These are phyloP conservation scores for Aphyosemion australe DNA, from an alignment of 2,113 vertebrate species.

Conservation along the genomic window DNA sequence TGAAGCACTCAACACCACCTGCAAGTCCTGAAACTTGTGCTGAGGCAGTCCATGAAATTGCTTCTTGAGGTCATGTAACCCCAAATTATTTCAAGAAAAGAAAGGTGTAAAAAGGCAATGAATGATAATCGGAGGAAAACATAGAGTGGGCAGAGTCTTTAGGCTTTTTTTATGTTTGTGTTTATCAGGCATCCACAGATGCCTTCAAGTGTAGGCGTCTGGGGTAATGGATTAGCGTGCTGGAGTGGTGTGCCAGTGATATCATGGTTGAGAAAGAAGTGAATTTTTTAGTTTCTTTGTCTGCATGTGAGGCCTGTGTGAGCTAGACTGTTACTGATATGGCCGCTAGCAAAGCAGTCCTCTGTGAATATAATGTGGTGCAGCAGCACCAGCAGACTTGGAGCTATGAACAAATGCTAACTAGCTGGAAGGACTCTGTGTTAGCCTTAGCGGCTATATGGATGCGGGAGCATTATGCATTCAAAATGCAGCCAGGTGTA, in stretches of 20 bases:
- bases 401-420: constrained; percentile 41
- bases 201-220: constrained; percentile 72
- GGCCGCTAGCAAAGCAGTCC: constrained; percentile 54
- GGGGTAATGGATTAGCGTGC: constrained; percentile 77
- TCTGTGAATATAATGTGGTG: constrained; percentile 54
- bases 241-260: constrained; percentile 59
- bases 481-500: constrained; percentile 23
- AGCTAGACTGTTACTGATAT: constrained; percentile 55
- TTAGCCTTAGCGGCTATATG: constrained; percentile 22
- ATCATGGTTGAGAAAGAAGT: constrained; percentile 64
- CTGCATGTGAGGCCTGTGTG: constrained; percentile 59
- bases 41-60: constrained; percentile 41
- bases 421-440: constrained; percentile 46
- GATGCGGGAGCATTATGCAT: constrained; percentile 28
- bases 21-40: constrained; percentile 14
- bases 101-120: constrained; percentile 26
- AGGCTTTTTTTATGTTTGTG: constrained; percentile 71
- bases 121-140: constrained; percentile 52
- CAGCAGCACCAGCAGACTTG: constrained; percentile 50
- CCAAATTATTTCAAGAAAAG: constrained; percentile 36
- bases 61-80: constrained; percentile 30
- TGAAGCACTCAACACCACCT: background rate
- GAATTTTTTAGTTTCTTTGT: constrained; percentile 70
- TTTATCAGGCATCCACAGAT: constrained; percentile 77
- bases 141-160: constrained; percentile 68